Percentiles rank a stretch among this genome's conserved stretches.
Conservation (phyloP, 2,113 vertebrate species). For the Setophaga petechia region DNA sequence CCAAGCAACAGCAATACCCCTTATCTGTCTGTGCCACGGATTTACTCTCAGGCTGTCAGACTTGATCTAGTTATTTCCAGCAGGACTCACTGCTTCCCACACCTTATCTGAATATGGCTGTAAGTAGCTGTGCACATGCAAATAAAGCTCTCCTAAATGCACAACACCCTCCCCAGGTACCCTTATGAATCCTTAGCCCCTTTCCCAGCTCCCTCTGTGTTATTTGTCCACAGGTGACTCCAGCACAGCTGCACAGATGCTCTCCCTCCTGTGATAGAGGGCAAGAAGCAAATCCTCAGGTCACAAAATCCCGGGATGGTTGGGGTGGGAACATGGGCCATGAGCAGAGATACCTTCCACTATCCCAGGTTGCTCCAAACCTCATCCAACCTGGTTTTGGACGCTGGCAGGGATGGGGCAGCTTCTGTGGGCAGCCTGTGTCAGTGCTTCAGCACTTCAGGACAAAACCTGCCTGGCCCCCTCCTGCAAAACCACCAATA, state of each 20-base stretch:
- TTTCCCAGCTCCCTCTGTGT: background rate
- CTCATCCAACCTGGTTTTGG: fast-evolving
- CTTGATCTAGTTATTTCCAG: background rate
- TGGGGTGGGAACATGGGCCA: background rate
- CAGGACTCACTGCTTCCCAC: background rate
- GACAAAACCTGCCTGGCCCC: too few relatives aligned
- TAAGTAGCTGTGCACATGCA: background rate
- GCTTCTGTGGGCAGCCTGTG: background rate
- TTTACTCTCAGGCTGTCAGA: slow-evolving; percentile 16
- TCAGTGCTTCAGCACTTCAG: too few relatives aligned
- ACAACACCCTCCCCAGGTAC: background rate
- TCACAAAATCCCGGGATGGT: background rate
- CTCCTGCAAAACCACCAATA: fast-evolving
- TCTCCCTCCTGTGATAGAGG: fast-evolving
- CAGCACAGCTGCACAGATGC: background rate
- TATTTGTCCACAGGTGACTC: background rate
- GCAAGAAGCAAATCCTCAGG: background rate
- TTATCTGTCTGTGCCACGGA: slow-evolving; percentile 25
- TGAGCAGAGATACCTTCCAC: background rate
- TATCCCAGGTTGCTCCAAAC: fast-evolving
- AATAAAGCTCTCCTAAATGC: background rate
- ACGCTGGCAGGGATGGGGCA: background rate
- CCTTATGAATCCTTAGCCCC: too few relatives aligned
- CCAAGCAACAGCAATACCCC: background rate
- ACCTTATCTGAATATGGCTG: background rate